A percentile compares a stretch with the other conserved stretches of the same genome.
phyloP scores from a whole-genome alignment of 2,113 vertebrate species.

The Centropus bengalensis region DNA sequence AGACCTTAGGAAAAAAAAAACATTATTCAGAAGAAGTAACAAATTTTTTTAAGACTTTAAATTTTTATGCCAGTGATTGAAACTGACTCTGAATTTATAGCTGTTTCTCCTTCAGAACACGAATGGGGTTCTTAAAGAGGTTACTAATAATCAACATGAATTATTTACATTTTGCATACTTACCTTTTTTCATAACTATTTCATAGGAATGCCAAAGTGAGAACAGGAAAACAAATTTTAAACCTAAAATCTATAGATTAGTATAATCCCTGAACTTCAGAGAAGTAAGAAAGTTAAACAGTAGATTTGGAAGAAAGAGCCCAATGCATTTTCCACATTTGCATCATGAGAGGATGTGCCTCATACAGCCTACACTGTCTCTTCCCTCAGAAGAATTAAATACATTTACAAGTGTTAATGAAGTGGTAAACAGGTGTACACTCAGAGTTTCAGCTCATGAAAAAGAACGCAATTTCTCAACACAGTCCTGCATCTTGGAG shows the following conservation, averaged over 20 bases:
- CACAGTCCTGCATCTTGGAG: not conserved
- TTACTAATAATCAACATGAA: not conserved
- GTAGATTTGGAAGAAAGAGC: not conserved
- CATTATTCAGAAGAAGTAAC: not conserved
- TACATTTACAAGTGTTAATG: not conserved
- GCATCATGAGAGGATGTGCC: not conserved
- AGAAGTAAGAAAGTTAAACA: not conserved
- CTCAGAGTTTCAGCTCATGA: not conserved
- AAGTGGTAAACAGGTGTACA: not conserved
- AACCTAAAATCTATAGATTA: not conserved
- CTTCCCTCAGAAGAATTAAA: not conserved
- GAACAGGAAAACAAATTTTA: not conserved
- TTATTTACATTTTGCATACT: not conserved
- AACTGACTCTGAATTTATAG: not conserved
- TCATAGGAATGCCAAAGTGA: not conserved
- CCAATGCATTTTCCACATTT: not conserved
- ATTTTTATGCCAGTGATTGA: not conserved
- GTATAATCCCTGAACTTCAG: not conserved
- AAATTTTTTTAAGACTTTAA: not conserved
- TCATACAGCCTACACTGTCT: not conserved
- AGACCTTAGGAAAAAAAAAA: not conserved
- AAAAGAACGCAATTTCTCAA: not conserved
- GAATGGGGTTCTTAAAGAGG: not conserved
- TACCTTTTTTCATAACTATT: not conserved
- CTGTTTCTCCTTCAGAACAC: not conserved